A percentile compares a stretch with the other conserved stretches of the same genome.
Evolutionary conservation across 2,888 invertebrate species (phyloP).

Genomic region (Caenorhabditis doughertyi): DNA sequence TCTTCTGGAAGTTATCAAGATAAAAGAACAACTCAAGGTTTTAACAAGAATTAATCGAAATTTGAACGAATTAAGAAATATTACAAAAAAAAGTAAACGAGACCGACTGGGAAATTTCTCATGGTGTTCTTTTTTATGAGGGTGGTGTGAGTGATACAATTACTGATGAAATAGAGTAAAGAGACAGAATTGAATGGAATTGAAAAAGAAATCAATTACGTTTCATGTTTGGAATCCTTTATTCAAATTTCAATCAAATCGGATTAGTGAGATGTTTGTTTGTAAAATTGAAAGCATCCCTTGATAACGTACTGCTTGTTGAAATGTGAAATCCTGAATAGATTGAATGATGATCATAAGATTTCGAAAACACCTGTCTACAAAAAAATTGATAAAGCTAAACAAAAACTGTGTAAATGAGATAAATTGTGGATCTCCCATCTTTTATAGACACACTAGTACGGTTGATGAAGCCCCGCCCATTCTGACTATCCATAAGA

Average conservation of each 20-base stretch:
- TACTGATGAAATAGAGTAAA: not conserved
- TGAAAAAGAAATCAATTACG: constrained; percentile 32
- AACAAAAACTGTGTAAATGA: not conserved
- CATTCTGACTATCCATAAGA: constrained; percentile 5
- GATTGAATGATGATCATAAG: too few relatives aligned
- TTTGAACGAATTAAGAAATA: constrained; percentile 1
- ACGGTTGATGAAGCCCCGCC: constrained; percentile 15
- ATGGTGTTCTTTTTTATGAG: constrained; percentile 37
- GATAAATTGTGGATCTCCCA: not conserved
- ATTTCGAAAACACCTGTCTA: too few relatives aligned
- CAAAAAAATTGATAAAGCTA: too few relatives aligned
- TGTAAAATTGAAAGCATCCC: constrained; percentile 2
- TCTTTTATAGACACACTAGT: constrained; percentile 14
- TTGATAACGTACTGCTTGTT: not conserved
- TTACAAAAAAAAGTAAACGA: not conserved
- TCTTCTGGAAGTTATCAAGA: not conserved
- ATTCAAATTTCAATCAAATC: constrained; percentile 5
- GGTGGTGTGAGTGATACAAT: not conserved
- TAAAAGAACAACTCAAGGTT: not conserved
- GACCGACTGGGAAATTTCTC: constrained; percentile 42
- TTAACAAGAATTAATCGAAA: not conserved
- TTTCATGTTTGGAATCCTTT: constrained; percentile 22
- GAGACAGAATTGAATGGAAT: constrained; percentile 3
- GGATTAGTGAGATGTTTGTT: constrained; percentile 2
- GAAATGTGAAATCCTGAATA: too few relatives aligned